Evolutionary conservation across 2,113 vertebrate species (phyloP), one percentile per base, ranked within the genome.

Genomic region (Brachyhypopomus occidentalis): DNA sequence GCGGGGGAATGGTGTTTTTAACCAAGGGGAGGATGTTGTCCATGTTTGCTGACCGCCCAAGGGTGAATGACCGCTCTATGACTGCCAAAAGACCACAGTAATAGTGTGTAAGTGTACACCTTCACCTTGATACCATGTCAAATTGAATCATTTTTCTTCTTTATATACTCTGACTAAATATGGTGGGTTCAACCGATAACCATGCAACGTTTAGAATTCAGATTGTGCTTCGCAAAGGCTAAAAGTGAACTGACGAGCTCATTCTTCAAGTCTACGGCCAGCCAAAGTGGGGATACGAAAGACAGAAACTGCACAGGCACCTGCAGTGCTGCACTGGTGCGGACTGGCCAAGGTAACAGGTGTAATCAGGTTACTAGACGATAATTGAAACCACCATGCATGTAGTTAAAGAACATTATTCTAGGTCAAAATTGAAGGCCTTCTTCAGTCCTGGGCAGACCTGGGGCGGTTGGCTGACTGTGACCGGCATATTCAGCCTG

Each of bases 1-100:
- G 90, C 4, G 96, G 92, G 27, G 97, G 98, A 71, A 99, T 91
- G 9, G 94, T 94, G 9, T 90, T 95, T 87, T 94, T 95, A 72
- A 98, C 95, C 84, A 97, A 83, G 7, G 95, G 92, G 63, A 95
- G 86, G 67, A 95, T 72, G 69, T 91, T 92, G 12, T 97, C 96
- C 98, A 98, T 98, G 73, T 89, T 91, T 90, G 92, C 86, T 8
- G 92, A 80, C 34, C 91, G 89, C 63, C 91, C 92, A 86, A 94
- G 89, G 22, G 91, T 94, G 86, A 95, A 94, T 27, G 91, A 92
- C 84, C 95, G 94, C 75, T 95, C 94, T 86, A 97, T 90, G 84
- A 94, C 97, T 98, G 92, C 27, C 86, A 90, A 91, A 83, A 89
- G 87, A 87, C 84, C 36, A 89, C 81, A 72, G 56, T 45, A 22